A percentile compares a stretch with the other conserved stretches of the same genome.
These are phyloP conservation scores for Oostethus manadensis DNA, from an alignment of 2,113 vertebrate genomes.

Conservation along the genomic window DNA sequence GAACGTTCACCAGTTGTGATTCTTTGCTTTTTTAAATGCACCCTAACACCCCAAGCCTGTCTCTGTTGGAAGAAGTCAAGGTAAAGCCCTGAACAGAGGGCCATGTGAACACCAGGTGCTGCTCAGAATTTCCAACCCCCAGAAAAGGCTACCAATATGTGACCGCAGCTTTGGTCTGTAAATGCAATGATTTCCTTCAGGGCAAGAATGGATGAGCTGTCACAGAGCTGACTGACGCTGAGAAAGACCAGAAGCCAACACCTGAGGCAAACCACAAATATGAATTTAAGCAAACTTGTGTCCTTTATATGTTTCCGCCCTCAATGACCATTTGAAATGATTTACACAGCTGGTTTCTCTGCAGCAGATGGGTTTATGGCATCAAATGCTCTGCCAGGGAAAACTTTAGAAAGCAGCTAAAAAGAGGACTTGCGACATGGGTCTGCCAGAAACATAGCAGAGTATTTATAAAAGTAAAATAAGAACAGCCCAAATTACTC, in stretches of 20 bases:
- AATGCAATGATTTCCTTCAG: constrained; percentile 37
- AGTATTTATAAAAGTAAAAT: constrained; percentile 25
- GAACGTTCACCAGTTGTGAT: neutral
- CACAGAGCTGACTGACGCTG: constrained; percentile 31
- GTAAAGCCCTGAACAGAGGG: constrained; percentile 31
- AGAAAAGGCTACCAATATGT: constrained; percentile 10
- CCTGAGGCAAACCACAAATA: constrained; percentile 21
- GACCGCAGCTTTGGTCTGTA: constrained; percentile 23
- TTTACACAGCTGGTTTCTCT: neutral
- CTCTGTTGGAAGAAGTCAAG: constrained; percentile 33
- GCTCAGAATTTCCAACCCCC: constrained; percentile 35
- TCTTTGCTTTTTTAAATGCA: constrained; percentile 24
- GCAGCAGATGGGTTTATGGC: constrained; percentile 18
- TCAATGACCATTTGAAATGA: too few species aligned
- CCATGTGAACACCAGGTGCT: constrained; percentile 51
- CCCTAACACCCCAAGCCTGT: constrained; percentile 21
- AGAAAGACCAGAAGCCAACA: constrained; percentile 40
- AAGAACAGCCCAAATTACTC: constrained; percentile 13
- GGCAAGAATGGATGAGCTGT: constrained; percentile 31
- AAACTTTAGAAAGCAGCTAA: constrained; percentile 32
- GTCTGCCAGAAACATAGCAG: constrained; percentile 26
- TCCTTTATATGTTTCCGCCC: too few species aligned
- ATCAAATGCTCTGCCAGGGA: constrained; percentile 20
- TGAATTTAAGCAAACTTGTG: constrained; percentile 11
- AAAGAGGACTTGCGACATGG: constrained; percentile 14